Evolutionary conservation across 2,888 invertebrate species (phyloP).

Genomic region (Xestobium rufovillosum): DNA sequence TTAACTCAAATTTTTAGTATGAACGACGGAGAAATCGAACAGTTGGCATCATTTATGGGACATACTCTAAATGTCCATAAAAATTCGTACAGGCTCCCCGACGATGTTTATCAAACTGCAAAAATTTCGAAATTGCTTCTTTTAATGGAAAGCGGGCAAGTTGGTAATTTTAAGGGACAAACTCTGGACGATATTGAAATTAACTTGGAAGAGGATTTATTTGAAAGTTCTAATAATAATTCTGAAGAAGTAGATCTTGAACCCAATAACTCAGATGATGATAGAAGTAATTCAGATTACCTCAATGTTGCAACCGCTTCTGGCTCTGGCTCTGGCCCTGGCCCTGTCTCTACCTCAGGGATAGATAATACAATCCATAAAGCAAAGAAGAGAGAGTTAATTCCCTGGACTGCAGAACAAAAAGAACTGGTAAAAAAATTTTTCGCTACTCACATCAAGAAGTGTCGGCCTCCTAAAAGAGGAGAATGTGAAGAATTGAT

Average conservation of each 20-base stretch:
- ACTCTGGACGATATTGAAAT: slow-evolving; percentile 9
- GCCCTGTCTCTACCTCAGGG: no score
- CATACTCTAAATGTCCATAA: slow-evolving; percentile 12
- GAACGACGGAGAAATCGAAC: slow-evolving; percentile 12
- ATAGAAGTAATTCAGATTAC: background rate
- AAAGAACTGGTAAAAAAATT: slow-evolving; percentile 4
- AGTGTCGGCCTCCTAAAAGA: slow-evolving; percentile 8
- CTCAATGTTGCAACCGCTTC: no score
- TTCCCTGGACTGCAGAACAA: slow-evolving; percentile 7
- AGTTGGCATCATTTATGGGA: slow-evolving; percentile 12
- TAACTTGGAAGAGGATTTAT: slow-evolving; percentile 9
- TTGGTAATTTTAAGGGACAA: background rate
- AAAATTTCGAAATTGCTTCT: slow-evolving; percentile 14
- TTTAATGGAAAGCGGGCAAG: slow-evolving; percentile 3
- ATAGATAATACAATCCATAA: slow-evolving; percentile 1
- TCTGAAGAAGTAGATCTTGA: background rate
- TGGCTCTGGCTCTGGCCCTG: no score
- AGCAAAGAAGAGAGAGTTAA: slow-evolving; percentile 4
- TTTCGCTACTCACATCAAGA: slow-evolving; percentile 6
- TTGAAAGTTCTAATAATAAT: slow-evolving; percentile 3
- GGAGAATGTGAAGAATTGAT: background rate
- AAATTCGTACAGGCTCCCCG: slow-evolving; percentile 8
- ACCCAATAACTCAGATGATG: background rate
- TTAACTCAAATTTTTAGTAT: slow-evolving; percentile 26
- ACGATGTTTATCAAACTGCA: slow-evolving; percentile 14